Evolutionary conservation across 1,140 invertebrate species (phyloP).

Genomic region (Scaptomyza hsui): DNA sequence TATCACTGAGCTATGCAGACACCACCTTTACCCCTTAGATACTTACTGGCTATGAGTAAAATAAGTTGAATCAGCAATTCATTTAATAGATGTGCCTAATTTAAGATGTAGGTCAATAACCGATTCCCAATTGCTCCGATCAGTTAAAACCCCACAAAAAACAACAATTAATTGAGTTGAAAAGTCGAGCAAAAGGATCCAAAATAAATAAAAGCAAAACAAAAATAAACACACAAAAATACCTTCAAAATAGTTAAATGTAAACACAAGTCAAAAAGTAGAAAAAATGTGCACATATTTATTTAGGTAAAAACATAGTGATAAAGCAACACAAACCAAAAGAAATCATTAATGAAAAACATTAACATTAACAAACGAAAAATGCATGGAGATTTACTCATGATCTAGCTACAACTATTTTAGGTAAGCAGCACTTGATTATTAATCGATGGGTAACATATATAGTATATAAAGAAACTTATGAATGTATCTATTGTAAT

Average conservation of each 20-base stretch:
- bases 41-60: slow-evolving; percentile 1
- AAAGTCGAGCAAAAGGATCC: slow-evolving; percentile 57
- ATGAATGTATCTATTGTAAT: slow-evolving; percentile 56
- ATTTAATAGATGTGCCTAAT: slow-evolving; percentile 61
- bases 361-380: not conserved
- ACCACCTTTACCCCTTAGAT: slow-evolving; percentile 5
- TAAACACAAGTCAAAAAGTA: slow-evolving; percentile 60
- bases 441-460: slow-evolving; percentile 29
- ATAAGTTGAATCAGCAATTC: slow-evolving; percentile 37
- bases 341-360: slow-evolving; percentile 3
- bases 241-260: slow-evolving; percentile 52
- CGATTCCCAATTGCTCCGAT: slow-evolving; percentile 57
- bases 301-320: slow-evolving; percentile 33
- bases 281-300: slow-evolving; percentile 60
- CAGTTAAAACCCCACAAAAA: slow-evolving; percentile 38
- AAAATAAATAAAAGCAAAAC: slow-evolving; percentile 40
- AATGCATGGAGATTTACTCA: slow-evolving; percentile 50
- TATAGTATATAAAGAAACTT: slow-evolving; percentile 37
- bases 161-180: slow-evolving; percentile 51
- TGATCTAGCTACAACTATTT: slow-evolving; percentile 44
- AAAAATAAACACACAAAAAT: slow-evolving; percentile 22
- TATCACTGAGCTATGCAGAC: slow-evolving; percentile 1
- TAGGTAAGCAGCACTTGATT: slow-evolving; percentile 42
- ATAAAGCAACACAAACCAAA: slow-evolving; percentile 49
- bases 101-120: slow-evolving; percentile 35